Conservation (phyloP, 2,888 invertebrate species). For the Timandra comae region DNA sequence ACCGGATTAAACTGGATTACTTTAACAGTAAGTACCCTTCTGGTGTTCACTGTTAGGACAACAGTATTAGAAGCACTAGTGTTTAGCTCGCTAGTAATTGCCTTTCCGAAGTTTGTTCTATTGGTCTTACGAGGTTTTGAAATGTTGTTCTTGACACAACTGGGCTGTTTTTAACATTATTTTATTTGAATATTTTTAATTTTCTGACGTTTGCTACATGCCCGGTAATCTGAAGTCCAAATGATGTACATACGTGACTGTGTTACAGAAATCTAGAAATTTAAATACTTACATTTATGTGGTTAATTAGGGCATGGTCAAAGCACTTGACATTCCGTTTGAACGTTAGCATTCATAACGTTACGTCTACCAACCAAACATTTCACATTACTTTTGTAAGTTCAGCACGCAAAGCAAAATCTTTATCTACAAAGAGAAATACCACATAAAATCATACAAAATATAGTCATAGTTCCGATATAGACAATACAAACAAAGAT, state of each 20-base stretch:
- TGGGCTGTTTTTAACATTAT: too few species aligned
- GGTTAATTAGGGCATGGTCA: constrained; percentile 13
- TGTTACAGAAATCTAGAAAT: too few species aligned
- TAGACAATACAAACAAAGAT: constrained; percentile 6
- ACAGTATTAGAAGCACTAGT: constrained; percentile 26
- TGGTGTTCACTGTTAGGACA: constrained; percentile 39
- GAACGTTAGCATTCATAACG: constrained; percentile 18
- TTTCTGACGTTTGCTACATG: too few species aligned
- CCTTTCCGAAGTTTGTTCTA: background rate
- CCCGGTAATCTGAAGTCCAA: too few species aligned
- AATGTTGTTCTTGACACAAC: too few species aligned
- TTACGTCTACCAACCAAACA: constrained; percentile 10
- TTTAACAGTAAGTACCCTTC: constrained; percentile 54
- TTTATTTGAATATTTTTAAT: too few species aligned
- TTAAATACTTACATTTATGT: too few species aligned
- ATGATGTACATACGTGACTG: too few species aligned
- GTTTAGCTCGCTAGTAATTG: constrained; percentile 7
- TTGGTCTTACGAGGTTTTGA: too few species aligned
- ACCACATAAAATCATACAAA: constrained; percentile 7
- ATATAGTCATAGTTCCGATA: constrained; percentile 5
- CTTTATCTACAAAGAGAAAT: constrained; percentile 4
- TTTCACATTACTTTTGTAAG: constrained; percentile 14
- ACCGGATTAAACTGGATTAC: constrained; percentile 61
- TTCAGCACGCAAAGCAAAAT: constrained; percentile 14
- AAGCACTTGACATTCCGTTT: constrained; percentile 13